Evolutionary conservation across 2,113 vertebrate species (phyloP).

Genomic region (Saccopteryx leptura): DNA sequence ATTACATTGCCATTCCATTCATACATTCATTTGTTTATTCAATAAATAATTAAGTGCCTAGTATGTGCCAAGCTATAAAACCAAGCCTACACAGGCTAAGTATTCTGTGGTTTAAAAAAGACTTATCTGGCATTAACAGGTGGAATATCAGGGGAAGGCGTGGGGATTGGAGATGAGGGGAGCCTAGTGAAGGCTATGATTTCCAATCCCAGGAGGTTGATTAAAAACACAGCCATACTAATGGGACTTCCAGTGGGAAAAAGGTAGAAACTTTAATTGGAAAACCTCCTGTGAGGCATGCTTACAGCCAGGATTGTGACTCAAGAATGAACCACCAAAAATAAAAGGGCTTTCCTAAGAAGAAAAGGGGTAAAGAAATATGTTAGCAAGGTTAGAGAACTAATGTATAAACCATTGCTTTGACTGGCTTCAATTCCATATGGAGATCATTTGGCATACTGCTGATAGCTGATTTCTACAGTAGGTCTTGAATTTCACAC

Average conservation of each 20-base stretch:
- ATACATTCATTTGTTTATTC: not conserved
- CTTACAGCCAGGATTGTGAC: not conserved
- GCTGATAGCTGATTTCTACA: not conserved
- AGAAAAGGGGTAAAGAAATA: not conserved
- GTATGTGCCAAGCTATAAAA: not conserved
- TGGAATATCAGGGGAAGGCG: not conserved
- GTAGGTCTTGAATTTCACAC: conserved; percentile 54
- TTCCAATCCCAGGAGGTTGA: not conserved
- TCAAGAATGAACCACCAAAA: not conserved
- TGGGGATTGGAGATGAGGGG: not conserved
- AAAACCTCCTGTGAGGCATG: not conserved
- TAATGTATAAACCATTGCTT: not conserved
- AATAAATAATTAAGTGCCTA: not conserved
- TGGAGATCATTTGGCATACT: conserved; percentile 6
- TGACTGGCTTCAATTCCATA: not conserved
- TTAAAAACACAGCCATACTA: not conserved
- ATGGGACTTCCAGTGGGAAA: not conserved
- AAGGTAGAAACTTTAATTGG: not conserved
- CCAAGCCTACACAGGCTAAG: not conserved
- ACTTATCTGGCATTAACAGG: not conserved
- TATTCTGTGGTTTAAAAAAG: not conserved
- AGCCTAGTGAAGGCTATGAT: not conserved
- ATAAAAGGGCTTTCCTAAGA: not conserved
- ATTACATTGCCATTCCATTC: not conserved
- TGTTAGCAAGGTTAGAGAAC: not conserved